A percentile compares a stretch with the other conserved stretches of the same genome.
Evolutionary conservation across 1,140 invertebrate species (phyloP).

Genomic region (Druon quercuslanigerum): DNA sequence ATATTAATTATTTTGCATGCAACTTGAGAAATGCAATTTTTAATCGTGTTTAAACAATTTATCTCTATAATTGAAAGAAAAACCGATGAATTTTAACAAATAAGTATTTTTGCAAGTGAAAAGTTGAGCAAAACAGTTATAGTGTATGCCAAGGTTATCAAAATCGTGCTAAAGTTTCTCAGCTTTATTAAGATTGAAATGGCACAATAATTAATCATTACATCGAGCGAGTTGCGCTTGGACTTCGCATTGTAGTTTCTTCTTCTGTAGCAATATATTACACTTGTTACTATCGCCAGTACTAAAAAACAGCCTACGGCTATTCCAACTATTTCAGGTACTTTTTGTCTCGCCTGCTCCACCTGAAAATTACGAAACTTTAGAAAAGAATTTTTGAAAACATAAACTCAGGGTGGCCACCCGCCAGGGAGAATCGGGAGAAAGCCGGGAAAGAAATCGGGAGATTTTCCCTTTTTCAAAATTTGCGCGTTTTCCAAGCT

Average conservation of each 20-base stretch:
- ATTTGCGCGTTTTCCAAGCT: too few species aligned
- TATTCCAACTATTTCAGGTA: constrained; percentile 68
- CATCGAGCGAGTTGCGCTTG: constrained; percentile 55
- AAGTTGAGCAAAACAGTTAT: constrained; percentile 6
- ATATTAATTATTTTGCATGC: neutral
- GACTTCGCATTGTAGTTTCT: constrained; percentile 60
- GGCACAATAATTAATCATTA: constrained; percentile 45
- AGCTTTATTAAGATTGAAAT: constrained; percentile 33
- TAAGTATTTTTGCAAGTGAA: neutral
- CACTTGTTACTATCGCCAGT: constrained; percentile 56
- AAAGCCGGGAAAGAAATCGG: too few species aligned
- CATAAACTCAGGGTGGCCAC: too few species aligned
- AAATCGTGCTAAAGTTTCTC: constrained; percentile 32
- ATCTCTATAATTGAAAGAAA: constrained; percentile 25
- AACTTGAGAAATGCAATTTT: neutral
- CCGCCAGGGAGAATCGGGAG: too few species aligned
- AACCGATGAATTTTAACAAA: neutral
- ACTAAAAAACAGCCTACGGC: constrained; percentile 61
- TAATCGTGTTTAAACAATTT: constrained; percentile 18
- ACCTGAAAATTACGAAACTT: constrained; percentile 54
- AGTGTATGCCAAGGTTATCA: constrained; percentile 32
- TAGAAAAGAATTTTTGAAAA: neutral
- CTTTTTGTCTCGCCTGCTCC: constrained; percentile 57
- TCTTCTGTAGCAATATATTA: constrained; percentile 61
- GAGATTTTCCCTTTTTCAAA: too few species aligned